Conservation (phyloP, 2,797 vertebrate species). For the Phalloptychus januarius region DNA sequence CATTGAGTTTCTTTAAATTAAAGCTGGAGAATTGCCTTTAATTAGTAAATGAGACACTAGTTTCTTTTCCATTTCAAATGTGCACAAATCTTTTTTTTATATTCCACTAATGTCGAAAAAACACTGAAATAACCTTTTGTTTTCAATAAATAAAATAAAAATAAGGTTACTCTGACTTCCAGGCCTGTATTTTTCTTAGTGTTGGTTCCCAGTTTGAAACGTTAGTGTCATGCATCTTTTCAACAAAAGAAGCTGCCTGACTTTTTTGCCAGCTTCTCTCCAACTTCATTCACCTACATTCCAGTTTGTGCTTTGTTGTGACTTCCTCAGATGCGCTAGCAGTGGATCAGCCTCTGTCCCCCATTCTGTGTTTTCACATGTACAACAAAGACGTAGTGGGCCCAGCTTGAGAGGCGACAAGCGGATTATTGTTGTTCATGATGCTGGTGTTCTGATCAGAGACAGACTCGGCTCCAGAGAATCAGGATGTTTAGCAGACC, state of each 20-base stretch:
- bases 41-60: too few species aligned
- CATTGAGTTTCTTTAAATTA: too few species aligned
- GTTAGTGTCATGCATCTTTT: neutral
- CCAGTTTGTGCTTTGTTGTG: neutral
- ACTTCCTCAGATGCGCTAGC: neutral
- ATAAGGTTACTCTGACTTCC: too few species aligned
- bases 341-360: neutral
- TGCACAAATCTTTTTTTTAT: too few species aligned
- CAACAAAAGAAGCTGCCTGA: neutral
- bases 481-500: neutral
- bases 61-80: too few species aligned
- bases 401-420: neutral
- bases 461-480: neutral
- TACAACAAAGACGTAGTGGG: neutral
- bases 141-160: too few species aligned
- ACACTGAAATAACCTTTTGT: too few species aligned
- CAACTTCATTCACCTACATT: neutral
- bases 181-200: too few species aligned
- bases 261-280: neutral
- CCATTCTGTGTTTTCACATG: neutral
- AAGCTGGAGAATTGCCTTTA: too few species aligned
- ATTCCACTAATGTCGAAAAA: too few species aligned
- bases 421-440: neutral
- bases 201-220: too few species aligned
- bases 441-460: slow-evolving; percentile 27